These are phyloP conservation scores for Myiothlypis coronata DNA, from an alignment of 2,797 vertebrate species.

Conservation along the genomic window DNA sequence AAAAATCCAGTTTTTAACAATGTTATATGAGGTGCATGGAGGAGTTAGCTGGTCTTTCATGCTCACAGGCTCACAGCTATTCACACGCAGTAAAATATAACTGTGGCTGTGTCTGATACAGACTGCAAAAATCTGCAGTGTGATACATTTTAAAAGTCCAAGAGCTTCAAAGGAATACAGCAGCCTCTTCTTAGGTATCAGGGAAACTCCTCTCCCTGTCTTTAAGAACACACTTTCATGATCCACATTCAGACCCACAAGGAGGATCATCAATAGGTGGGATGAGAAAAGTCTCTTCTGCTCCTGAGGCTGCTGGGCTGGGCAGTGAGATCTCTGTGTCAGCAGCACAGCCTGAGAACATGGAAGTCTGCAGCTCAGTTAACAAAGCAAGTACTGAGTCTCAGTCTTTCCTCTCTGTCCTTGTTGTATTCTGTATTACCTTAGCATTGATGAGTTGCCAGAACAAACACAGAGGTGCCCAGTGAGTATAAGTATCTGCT, in stretches of 20 bases:
- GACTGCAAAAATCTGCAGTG: background rate
- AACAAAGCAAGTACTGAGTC: background rate
- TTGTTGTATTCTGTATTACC: background rate
- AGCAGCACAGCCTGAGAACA: background rate
- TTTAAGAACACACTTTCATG: background rate
- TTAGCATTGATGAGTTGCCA: background rate
- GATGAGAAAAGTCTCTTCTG: background rate
- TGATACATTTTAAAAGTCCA: background rate
- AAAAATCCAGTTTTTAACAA: background rate
- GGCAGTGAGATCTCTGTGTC: background rate
- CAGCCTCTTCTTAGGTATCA: background rate
- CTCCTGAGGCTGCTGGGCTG: background rate
- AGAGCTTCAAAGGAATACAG: background rate
- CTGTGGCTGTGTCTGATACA: background rate
- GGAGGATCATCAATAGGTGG: background rate
- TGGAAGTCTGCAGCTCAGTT: rapidly evolving
- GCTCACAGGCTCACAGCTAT: background rate
- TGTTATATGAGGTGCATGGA: background rate
- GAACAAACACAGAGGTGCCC: background rate
- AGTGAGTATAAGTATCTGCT: background rate
- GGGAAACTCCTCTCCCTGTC: background rate
- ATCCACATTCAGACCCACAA: background rate
- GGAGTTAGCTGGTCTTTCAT: background rate
- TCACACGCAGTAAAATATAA: background rate
- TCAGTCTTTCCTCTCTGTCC: background rate